Base-by-base conservation (phyloP, 2,797 vertebrate species). In the Sardinella longiceps region DNA sequence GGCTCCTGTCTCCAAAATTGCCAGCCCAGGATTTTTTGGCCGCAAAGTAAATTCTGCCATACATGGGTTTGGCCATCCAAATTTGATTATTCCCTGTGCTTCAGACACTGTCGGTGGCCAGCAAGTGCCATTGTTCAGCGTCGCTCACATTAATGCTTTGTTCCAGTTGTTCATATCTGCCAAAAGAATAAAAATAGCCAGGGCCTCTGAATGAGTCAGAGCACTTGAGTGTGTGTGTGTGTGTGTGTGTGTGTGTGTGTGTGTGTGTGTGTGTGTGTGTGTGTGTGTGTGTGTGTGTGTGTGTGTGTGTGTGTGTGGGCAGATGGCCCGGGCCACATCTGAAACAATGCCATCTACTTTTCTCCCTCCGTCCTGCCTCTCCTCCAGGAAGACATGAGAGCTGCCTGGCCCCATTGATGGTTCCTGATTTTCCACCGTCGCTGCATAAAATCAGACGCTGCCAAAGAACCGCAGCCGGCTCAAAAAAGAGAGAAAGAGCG, bases 21-120 rank as follows among this genome's bases (percentile, higher is more conserved):
- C 94, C 94, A 95, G 93, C 91, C 92, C 92, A 93, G 95, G 93
- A 92, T 93, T 96, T 77, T 95, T 96, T 96, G 94, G 95, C 95
- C 91, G 92, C 94, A 94, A 91, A 94, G 93, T 93, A 95, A 95
- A 96, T 95, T 92, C 93, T 94, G 95, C 94, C 95, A 95, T 91
- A 92, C 93, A 92, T 92, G 93, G 93, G 93, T 93, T 95, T 94
- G 94, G 94, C 95, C 95, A 91, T 92, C 95, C 94, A 95, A 96
- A 96, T 93, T 93, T 95, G 93, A 97, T 95, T 96, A 95, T 94
- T 89, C 91, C 94, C 91, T 83, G 85, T 91, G 95, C 93, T 92
- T 92, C 93, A 94, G 92, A 91, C 92, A 92, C 90, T 90, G 92
- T 86, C 91, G 91, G 88, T 87, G 92, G 95, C 94, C 94, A 95